These are phyloP conservation scores for Cantharis flavilabris DNA, from an alignment of 2,888 invertebrate species.

Conservation along the genomic window DNA sequence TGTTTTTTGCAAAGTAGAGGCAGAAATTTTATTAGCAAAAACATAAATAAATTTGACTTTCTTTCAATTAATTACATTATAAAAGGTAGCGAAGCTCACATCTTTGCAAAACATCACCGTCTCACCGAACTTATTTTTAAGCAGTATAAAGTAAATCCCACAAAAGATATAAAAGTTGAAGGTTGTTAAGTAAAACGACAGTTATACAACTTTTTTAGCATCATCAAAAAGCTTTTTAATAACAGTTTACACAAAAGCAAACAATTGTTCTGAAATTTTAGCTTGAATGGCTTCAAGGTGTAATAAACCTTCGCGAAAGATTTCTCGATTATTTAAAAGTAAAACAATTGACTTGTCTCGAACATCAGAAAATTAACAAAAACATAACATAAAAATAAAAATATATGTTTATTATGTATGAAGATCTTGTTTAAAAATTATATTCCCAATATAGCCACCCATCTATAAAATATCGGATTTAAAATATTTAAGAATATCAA, in stretches of 20 bases:
- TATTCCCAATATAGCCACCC: too few relatives aligned
- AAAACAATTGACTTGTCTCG: neutral
- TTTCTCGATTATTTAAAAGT: neutral
- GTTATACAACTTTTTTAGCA: constrained; percentile 1
- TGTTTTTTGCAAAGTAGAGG: neutral
- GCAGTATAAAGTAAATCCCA: neutral
- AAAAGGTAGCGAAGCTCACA: neutral
- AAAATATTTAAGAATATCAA: too few relatives aligned
- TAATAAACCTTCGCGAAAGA: neutral
- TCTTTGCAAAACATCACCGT: neutral
- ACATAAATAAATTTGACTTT: neutral
- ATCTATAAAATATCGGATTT: too few relatives aligned
- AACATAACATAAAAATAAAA: too few relatives aligned
- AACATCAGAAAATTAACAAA: neutral
- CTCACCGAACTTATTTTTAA: neutral
- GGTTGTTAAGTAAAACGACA: neutral
- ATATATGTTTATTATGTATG: too few relatives aligned
- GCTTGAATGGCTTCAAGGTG: neutral
- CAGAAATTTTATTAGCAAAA: neutral
- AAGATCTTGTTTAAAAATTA: too few relatives aligned
- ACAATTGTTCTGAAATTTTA: neutral
- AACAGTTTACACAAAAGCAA: constrained; percentile 1
- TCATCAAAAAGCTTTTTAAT: constrained; percentile 1
- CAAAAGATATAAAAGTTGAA: neutral
- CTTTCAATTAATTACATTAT: neutral